Evolutionary conservation across 92 coral and sea anemone species (phyloP).

Genomic region (Palythoa caribaeorum): DNA sequence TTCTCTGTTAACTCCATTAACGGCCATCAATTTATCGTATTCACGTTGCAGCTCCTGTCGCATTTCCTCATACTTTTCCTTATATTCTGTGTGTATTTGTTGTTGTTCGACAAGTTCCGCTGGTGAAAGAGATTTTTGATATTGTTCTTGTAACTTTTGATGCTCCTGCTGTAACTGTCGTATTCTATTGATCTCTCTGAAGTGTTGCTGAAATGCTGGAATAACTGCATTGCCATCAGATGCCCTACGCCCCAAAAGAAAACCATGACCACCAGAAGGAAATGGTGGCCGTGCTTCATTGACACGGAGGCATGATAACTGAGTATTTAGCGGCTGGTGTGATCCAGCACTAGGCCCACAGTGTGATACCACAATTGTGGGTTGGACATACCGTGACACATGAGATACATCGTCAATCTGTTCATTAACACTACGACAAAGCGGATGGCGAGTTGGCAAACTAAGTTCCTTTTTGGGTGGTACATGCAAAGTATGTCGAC

Average conservation of each 20-base stretch:
- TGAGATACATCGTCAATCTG: slow-evolving; percentile 51
- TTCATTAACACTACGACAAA: slow-evolving; percentile 63
- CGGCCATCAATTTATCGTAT: slow-evolving; percentile 87
- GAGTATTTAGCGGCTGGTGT: slow-evolving; percentile 44
- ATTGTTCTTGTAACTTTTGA: slow-evolving; percentile 91
- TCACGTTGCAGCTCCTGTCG: slow-evolving; percentile 93
- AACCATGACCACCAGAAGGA: slow-evolving; percentile 57
- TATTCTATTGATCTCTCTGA: slow-evolving; percentile 82
- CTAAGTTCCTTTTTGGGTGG: slow-evolving; percentile 79
- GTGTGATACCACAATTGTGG: slow-evolving; percentile 84
- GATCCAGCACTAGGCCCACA: slow-evolving; percentile 61
- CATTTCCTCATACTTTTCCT: slow-evolving; percentile 96
- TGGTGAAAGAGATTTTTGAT: slow-evolving; percentile 96
- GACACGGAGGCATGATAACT: slow-evolving; percentile 55
- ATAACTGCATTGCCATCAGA: slow-evolving; percentile 96
- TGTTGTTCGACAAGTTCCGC: slow-evolving; percentile 92
- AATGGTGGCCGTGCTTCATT: slow-evolving; percentile 73
- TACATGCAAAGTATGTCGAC: slow-evolving; percentile 92
- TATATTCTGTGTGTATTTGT: slow-evolving; percentile 89
- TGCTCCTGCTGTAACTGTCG: slow-evolving; percentile 93
- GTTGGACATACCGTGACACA: slow-evolving; percentile 44
- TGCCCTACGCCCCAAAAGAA: slow-evolving; percentile 77
- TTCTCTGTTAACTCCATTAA: slow-evolving; percentile 64
- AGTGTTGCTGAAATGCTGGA: slow-evolving; percentile 90
- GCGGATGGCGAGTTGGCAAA: slow-evolving; percentile 80